Evolutionary conservation across 2,113 vertebrate species (phyloP).

Genomic region (Enhydra lutris): DNA sequence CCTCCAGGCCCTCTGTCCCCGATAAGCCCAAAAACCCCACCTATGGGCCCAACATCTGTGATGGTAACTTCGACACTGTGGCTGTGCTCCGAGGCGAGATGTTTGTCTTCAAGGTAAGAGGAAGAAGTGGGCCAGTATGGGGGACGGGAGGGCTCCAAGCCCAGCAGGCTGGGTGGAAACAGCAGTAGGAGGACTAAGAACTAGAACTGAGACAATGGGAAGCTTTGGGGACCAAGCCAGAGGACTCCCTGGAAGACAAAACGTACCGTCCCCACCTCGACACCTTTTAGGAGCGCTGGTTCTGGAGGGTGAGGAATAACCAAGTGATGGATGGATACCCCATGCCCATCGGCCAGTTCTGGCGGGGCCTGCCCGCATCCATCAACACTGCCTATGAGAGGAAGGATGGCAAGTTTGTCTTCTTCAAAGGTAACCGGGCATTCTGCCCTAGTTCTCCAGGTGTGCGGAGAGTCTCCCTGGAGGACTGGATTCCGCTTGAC

Average conservation of each 20-base stretch:
- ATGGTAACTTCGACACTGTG: constrained; percentile 93
- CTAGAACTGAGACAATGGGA: neutral
- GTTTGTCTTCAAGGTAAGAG: constrained; percentile 93
- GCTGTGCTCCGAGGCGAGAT: constrained; percentile 91
- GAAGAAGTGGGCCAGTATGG: neutral
- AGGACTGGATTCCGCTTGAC: neutral
- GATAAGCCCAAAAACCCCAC: constrained; percentile 78
- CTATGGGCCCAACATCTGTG: constrained; percentile 89
- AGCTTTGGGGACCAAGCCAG: neutral
- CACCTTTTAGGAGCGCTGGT: constrained; percentile 84
- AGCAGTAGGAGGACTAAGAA: neutral
- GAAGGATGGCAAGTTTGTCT: constrained; percentile 92
- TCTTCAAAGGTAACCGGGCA: constrained; percentile 90
- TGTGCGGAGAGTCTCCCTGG: neutral
- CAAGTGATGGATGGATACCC: constrained; percentile 91
- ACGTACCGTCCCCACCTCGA: neutral
- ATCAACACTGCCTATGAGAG: constrained; percentile 93
- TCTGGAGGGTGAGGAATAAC: constrained; percentile 92
- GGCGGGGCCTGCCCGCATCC: constrained; percentile 89
- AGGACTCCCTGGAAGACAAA: neutral
- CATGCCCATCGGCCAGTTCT: constrained; percentile 91
- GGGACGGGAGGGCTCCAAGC: neutral
- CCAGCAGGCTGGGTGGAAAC: neutral
- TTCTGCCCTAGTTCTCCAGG: neutral
- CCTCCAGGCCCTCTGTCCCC: constrained; percentile 73